Base-by-base conservation (phyloP, 2,888 invertebrate genomes). In the Hypomecis atomaria region DNA sequence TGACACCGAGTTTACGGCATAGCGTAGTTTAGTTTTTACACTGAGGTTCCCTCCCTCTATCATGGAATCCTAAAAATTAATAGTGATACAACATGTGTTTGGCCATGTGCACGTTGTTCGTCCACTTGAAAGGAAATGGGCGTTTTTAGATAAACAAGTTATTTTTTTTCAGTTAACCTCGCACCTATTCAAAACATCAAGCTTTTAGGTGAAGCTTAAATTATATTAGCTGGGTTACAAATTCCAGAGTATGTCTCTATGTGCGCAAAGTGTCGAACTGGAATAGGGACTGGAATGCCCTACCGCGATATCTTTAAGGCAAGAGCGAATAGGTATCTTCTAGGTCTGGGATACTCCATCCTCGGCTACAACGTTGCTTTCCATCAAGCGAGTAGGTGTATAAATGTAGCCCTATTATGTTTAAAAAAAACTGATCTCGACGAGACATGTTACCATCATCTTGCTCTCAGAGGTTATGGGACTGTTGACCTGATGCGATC, bases 31-130 rank as follows among this genome's bases (percentile, higher is more conserved):
- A 23, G 23, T 23, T n/a, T n/a, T n/a, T 23, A 23, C 23, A 23
- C 1, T 23, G 1, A 23, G 23, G 23, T 23, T 23, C 3, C 23
- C 3, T 23, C 23, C 1, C 23, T 23, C 23, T 23, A 23, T 23
- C 3, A 23, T 3, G 23, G 23, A 23, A 23, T 23, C 23, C 23
- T 23, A 23, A 74, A 71, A 70, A 71, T 71, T 69, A 63, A 76
- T 77, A 76, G 76, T 78, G 78, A 79, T 52, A 61, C 64, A 67
- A 83, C 88, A 88, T 84, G 78, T 86, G 87, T 78, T 77, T 71
- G 67, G 79, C 86, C 89, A 89, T 84, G 84, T 89, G 90, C 81
- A 82, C 80, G 78, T 72, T 83, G 85, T 84, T 83, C 83, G 76
- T 73, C 76, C 81, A 84, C 85, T 87, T 85, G 78, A 83, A 82